These are phyloP conservation scores for Drosophila pseudoananassae DNA, from an alignment of 1,140 invertebrate species.

Conservation along the genomic window DNA sequence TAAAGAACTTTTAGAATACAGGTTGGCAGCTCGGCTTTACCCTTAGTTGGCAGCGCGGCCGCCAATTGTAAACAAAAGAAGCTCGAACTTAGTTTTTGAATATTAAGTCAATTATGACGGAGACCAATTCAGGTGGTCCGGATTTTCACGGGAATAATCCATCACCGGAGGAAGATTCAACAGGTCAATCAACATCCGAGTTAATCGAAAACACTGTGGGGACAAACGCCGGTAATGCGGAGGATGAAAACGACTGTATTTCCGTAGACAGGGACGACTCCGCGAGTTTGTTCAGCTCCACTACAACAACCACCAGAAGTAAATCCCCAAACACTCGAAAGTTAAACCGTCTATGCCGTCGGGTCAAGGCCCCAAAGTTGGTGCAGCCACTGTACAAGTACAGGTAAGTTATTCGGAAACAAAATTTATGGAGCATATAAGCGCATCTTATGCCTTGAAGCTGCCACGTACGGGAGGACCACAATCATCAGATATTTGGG, in stretches of 20 bases:
- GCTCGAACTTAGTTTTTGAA: neutral
- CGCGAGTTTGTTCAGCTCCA: conserved; percentile 93
- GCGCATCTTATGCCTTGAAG: conserved; percentile 80
- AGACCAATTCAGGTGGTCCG: conserved; percentile 15
- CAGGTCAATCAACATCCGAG: conserved; percentile 18
- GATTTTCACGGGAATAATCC: conserved; percentile 14
- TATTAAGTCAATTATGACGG: conserved; percentile 23
- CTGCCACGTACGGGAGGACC: conserved; percentile 95
- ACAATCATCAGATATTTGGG: conserved; percentile 96
- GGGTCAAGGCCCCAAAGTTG: conserved; percentile 86
- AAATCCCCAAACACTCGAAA: conserved; percentile 92
- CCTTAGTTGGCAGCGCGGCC: conserved; percentile 16
- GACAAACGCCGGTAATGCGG: conserved; percentile 13
- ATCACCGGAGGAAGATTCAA: conserved; percentile 13
- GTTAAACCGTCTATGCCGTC: conserved; percentile 85
- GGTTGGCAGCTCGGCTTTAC: neutral
- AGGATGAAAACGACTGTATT: conserved; percentile 23
- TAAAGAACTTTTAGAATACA: neutral
- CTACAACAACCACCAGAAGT: conserved; percentile 93
- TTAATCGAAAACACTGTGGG: conserved; percentile 1
- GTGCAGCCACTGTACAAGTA: conserved; percentile 92
- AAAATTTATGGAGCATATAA: neutral
- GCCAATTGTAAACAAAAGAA: conserved; percentile 32
- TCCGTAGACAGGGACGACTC: conserved; percentile 87
- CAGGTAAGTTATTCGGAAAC: conserved; percentile 84